Evolutionary conservation across 2,888 invertebrate genomes (phyloP).

Genomic region (Drosophila acutilabella): DNA sequence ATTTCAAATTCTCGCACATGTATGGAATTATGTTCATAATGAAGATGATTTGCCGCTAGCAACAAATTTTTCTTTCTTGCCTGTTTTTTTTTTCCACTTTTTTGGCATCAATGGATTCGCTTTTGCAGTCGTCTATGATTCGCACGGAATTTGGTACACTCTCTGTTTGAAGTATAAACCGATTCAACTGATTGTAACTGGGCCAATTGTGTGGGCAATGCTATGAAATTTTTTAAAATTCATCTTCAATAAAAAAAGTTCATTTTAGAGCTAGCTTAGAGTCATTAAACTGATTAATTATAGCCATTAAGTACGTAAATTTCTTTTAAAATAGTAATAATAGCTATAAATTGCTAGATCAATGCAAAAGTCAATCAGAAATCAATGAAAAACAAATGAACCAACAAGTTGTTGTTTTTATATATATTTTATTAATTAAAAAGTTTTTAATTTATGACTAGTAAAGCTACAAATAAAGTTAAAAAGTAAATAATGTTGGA

Average conservation of each 20-base stretch:
- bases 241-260: slow-evolving; percentile 1
- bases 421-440: too few species aligned
- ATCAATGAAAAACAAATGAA: too few species aligned
- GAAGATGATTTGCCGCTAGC: slow-evolving; percentile 33
- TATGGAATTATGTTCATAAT: slow-evolving; percentile 11
- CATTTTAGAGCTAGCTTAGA: too few species aligned
- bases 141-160: slow-evolving; percentile 30
- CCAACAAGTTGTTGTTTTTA: too few species aligned
- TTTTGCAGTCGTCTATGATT: slow-evolving; percentile 45
- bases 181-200: slow-evolving; percentile 30
- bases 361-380: too few species aligned
- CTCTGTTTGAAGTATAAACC: slow-evolving; percentile 17
- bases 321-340: too few species aligned
- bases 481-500: too few species aligned
- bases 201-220: slow-evolving; percentile 39
- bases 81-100: neutral
- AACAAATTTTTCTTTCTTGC: slow-evolving; percentile 15
- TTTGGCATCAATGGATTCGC: slow-evolving; percentile 30
- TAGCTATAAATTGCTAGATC: too few species aligned
- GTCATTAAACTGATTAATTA: too few species aligned
- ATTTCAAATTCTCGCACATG: slow-evolving; percentile 60
- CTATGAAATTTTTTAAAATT: slow-evolving; percentile 17
- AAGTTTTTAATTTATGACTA: too few species aligned
- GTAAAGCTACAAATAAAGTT: too few species aligned
- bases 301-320: too few species aligned